These are phyloP conservation scores for Penaeus chinensis DNA, from an alignment of 1,140 invertebrate genomes.

Conservation along the genomic window DNA sequence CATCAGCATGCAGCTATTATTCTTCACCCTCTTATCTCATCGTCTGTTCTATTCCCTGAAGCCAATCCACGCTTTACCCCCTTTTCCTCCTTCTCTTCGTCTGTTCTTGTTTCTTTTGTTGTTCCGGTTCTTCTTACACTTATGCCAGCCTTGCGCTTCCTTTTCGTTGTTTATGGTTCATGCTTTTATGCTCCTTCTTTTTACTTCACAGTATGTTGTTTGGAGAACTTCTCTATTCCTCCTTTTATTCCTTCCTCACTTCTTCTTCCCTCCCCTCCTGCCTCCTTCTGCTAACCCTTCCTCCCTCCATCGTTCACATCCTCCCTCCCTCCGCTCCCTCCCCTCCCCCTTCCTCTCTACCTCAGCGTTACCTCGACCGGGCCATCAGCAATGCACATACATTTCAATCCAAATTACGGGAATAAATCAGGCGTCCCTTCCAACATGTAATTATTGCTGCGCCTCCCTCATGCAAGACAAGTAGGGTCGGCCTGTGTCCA, in stretches of 20 bases:
- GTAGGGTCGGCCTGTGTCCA: constrained; percentile 55
- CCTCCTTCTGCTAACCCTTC: background rate
- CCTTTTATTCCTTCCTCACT: too few relatives aligned
- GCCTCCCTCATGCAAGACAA: constrained; percentile 59
- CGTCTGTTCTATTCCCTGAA: too few relatives aligned
- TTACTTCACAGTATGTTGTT: too few relatives aligned
- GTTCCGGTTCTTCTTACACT: background rate
- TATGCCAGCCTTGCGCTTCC: too few relatives aligned
- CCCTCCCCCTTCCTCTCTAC: background rate
- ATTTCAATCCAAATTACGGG: constrained; percentile 61
- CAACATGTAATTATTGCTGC: constrained; percentile 60
- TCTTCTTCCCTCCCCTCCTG: background rate
- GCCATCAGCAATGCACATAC: constrained; percentile 60
- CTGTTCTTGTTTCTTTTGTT: background rate
- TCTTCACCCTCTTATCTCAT: background rate
- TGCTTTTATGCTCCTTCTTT: too few relatives aligned
- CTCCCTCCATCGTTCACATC: background rate
- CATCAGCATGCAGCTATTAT: background rate
- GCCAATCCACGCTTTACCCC: too few relatives aligned
- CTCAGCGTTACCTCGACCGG: constrained; percentile 36
- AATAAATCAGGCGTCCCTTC: constrained; percentile 58
- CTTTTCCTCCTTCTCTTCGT: background rate
- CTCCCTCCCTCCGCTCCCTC: constrained; percentile 6
- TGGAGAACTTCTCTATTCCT: too few relatives aligned
- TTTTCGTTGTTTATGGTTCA: too few relatives aligned